phyloP scores from a whole-genome alignment of 2,797 vertebrate species.

The Ptychadena robeensis region DNA sequence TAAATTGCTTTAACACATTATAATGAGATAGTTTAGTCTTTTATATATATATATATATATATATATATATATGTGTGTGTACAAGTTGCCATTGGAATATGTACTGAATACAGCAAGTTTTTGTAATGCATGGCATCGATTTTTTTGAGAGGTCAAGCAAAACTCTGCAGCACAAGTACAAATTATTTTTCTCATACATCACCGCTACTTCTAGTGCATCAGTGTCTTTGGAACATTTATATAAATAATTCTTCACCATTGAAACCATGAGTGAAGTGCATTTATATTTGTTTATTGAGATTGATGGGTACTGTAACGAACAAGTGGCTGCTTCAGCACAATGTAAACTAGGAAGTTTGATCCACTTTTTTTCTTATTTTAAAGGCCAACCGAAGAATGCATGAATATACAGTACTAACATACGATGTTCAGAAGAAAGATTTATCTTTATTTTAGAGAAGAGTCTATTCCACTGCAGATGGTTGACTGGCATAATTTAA shows the following conservation, averaged over 20 bases:
- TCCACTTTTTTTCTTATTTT: slow-evolving; percentile 11
- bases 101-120: slow-evolving; percentile 8
- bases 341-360: slow-evolving; percentile 21
- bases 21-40: neutral
- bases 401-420: neutral
- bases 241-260: slow-evolving; percentile 49
- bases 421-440: neutral
- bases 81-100: neutral
- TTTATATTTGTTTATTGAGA: slow-evolving; percentile 44
- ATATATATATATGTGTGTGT: neutral
- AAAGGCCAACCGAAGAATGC: slow-evolving; percentile 6
- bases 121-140: slow-evolving; percentile 37
- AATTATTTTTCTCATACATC: slow-evolving; percentile 54
- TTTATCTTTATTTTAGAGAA: too few relatives aligned
- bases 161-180: slow-evolving; percentile 39
- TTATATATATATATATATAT: neutral
- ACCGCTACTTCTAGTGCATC: slow-evolving; percentile 41
- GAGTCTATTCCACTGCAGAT: too few relatives aligned
- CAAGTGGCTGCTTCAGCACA: slow-evolving; percentile 31
- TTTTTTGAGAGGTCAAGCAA: slow-evolving; percentile 39
- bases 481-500: too few relatives aligned
- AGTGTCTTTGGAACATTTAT: slow-evolving; percentile 48
- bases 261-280: slow-evolving; percentile 36
- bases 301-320: slow-evolving; percentile 32
- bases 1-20: too few relatives aligned